Base-by-base conservation (phyloP, 2,113 vertebrate genomes). In the Alligator sinensis region DNA sequence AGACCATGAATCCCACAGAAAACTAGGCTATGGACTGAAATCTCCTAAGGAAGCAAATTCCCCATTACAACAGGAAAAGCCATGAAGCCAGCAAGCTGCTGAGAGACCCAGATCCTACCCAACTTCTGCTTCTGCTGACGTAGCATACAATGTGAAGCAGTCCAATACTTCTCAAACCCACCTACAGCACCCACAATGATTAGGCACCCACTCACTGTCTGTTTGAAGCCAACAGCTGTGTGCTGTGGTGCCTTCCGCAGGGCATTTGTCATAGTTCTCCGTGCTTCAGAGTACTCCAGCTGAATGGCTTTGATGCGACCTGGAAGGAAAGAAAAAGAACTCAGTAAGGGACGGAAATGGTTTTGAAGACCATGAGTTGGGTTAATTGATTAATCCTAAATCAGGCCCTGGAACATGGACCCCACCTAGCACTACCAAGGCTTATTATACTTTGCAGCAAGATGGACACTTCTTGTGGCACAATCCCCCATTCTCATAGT, bases 241-340 rank as follows among this genome's bases (percentile, higher is more conserved):
- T 99, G 99, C 91, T 99, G 99, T 0, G 99, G 99, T 0, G 99
- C 99, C 96, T 99, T 99, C 87, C 99, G 98, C 93, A 99, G 98
- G 27, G 99, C 99, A 3, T 99, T 99, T 68, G 99, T 99, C 95
- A 99, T 98, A 16, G 99, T 99, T 86, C 99, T 97, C 84, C 99
- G 98, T 0, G 99, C 99, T 97, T 99, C 99, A 0, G 99, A 98
- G 96, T 99, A 99, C 86, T 99, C 99, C 98, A 99, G 88, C 98
- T 99, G 99, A 95, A 99, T 99, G 85, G 99, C 99, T 94, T 99
- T 99, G 93, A 99, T 99, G 54, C 99, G 98, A 81, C 99, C 99
- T 99, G 97, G 6, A 81, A 62, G 68, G 55, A 60, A 87, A 47
- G 66, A 89, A 89, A 77, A 88, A 54, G 58, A 4, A 5, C 28